Evolutionary conservation across 2,888 invertebrate genomes (phyloP).

Genomic region (Candidula unifasciata): DNA sequence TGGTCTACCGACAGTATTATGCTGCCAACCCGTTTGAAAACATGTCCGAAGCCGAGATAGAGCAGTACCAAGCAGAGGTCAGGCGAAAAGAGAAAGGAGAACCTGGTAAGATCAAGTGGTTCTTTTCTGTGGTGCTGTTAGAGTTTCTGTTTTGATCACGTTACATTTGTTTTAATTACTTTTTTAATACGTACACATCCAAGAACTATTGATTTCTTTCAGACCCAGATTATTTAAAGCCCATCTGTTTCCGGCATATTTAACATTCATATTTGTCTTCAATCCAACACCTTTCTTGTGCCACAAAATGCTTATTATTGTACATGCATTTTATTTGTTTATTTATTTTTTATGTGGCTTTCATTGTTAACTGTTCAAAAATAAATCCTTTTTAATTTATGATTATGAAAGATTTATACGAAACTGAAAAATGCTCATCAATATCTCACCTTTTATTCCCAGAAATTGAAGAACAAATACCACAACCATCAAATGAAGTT

Average conservation of each 20-base stretch:
- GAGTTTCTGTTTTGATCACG: not conserved
- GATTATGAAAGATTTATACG: not conserved
- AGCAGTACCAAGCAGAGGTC: constrained; percentile 83
- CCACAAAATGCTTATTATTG: no score
- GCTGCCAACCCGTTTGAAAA: constrained; percentile 99
- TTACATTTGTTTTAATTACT: no score
- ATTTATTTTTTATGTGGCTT: no score
- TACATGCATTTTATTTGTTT: no score
- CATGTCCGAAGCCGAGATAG: constrained; percentile 95
- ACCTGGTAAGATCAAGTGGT: constrained; percentile 42
- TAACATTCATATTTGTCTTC: no score
- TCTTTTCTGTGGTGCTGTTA: not conserved
- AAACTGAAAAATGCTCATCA: not conserved
- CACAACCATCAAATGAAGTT: not conserved
- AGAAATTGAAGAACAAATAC: constrained; percentile 15
- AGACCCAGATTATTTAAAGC: no score
- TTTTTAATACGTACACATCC: no score
- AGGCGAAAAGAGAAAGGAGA: constrained; percentile 61
- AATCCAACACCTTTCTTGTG: no score
- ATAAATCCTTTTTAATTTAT: not conserved
- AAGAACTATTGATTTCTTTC: no score
- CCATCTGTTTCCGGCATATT: no score
- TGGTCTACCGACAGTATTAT: constrained; percentile 97
- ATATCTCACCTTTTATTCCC: not conserved
- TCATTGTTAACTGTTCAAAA: no score